Evolutionary conservation across 2,888 invertebrate genomes (phyloP).

Genomic region (Barypeithes pellucidus): DNA sequence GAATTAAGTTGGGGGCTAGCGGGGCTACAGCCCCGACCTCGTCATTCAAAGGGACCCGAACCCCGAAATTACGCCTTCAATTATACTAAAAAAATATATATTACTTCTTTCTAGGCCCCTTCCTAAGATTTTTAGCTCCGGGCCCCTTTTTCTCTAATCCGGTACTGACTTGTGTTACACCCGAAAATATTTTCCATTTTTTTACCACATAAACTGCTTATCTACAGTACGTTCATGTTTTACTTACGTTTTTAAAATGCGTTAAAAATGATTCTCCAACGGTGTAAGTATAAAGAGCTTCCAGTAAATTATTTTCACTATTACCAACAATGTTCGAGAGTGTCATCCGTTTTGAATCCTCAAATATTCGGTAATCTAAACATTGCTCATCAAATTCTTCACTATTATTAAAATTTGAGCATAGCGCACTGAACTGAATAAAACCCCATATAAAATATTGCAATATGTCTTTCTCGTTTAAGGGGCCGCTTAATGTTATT

Average conservation of each 20-base stretch:
- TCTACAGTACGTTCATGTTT: not conserved
- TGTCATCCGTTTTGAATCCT: slow-evolving; percentile 18
- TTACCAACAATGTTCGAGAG: slow-evolving; percentile 52
- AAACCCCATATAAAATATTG: slow-evolving; percentile 65
- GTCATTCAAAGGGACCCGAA: too few relatives aligned
- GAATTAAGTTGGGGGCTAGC: too few relatives aligned
- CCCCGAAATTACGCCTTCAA: too few relatives aligned
- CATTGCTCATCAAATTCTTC: slow-evolving; percentile 52
- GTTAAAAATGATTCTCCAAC: slow-evolving; percentile 66
- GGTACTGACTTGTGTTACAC: too few relatives aligned
- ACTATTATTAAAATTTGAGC: slow-evolving; percentile 52
- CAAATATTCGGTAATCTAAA: slow-evolving; percentile 38
- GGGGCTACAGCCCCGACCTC: too few relatives aligned
- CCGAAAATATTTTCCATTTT: not conserved
- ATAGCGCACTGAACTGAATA: slow-evolving; percentile 60
- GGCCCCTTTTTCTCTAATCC: too few relatives aligned
- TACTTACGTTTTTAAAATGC: slow-evolving; percentile 67
- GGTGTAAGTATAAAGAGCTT: slow-evolving; percentile 66
- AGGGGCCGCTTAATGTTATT: slow-evolving; percentile 31
- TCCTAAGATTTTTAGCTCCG: too few relatives aligned
- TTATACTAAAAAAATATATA: too few relatives aligned
- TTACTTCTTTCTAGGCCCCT: too few relatives aligned
- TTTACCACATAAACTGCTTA: not conserved
- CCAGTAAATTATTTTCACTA: slow-evolving; percentile 62
- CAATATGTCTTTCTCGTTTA: slow-evolving; percentile 59